Base-by-base conservation (phyloP, 2,888 invertebrate species). In the Acleris cristana region DNA sequence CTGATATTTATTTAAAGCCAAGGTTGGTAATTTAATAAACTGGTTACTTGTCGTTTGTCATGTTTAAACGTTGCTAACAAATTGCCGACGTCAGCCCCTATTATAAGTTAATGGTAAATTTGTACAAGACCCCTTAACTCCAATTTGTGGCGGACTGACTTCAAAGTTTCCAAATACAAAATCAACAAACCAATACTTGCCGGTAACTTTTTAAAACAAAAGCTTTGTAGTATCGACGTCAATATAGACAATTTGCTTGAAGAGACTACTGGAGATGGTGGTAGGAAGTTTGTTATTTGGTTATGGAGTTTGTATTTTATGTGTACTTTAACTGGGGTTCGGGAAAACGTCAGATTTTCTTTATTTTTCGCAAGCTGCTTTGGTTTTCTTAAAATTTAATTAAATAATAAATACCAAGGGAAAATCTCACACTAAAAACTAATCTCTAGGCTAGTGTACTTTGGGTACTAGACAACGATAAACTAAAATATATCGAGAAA, bases 121-220 rank as follows among this genome's bases (percentile, higher is more conserved):
- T 56, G 44, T 19, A 56, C 56, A 56, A 56, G 40, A 49, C 45
- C 23, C 59, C n/a, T 49, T 26, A 10, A 49, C 16, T 48, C 14
- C 12, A 26, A 30, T 48, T 44, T 66, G 49, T 49, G 26, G 44
- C 30, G 61, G 44, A 26, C 61, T 6, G 49, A 65, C 44, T 60
- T 44, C 65, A 40, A 65, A 61, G 51, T 56, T 52, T 51, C 30
- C 52, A 52, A 66, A 56, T 57, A 34, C 52, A 62, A 62, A 57
- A 45, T 51, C 45, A 62, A 57, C 61, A 62, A 66, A 57, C 61
- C 56, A 52, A 62, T 61, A 61, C 52, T 62, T 23, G 60, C 26
- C 48, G 18, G 30, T 61, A 65, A 65, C 56, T 66, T 66, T 66
- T 66, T 66, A 66, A 66, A 62, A 62, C 61, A 62, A 67, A 49